Evolutionary conservation across 2,797 vertebrate species (phyloP).

Genomic region (Falco columbarius): DNA sequence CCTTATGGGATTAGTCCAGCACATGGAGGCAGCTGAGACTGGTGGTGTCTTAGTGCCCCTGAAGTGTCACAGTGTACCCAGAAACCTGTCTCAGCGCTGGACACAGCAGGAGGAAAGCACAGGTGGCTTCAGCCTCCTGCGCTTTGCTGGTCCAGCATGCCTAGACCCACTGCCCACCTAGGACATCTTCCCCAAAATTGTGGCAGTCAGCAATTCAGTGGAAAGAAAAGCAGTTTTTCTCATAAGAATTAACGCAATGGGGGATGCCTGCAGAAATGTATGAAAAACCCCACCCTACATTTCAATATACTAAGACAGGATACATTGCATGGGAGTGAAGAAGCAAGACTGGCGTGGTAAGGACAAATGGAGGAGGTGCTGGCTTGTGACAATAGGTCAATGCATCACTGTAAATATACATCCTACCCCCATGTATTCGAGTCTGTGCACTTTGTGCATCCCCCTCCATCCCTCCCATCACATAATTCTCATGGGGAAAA

Average conservation of each 20-base stretch:
- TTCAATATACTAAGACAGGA: background rate
- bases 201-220: background rate
- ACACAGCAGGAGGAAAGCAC: background rate
- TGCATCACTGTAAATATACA: background rate
- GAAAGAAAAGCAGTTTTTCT: background rate
- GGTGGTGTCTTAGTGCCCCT: background rate
- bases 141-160: background rate
- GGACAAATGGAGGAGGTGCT: background rate
- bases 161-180: background rate
- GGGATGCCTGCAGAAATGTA: background rate
- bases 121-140: background rate
- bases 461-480: background rate
- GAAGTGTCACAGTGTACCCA: background rate
- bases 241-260: background rate
- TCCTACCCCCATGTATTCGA: background rate
- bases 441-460: background rate
- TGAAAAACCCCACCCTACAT: accelerated
- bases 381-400: background rate
- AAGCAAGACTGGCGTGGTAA: background rate
- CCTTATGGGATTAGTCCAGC: background rate
- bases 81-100: background rate
- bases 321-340: background rate
- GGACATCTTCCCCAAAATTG: background rate
- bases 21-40: background rate
- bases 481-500: background rate